Evolutionary conservation across 2,113 vertebrate genomes (phyloP).

Genomic region (Strix aluco): DNA sequence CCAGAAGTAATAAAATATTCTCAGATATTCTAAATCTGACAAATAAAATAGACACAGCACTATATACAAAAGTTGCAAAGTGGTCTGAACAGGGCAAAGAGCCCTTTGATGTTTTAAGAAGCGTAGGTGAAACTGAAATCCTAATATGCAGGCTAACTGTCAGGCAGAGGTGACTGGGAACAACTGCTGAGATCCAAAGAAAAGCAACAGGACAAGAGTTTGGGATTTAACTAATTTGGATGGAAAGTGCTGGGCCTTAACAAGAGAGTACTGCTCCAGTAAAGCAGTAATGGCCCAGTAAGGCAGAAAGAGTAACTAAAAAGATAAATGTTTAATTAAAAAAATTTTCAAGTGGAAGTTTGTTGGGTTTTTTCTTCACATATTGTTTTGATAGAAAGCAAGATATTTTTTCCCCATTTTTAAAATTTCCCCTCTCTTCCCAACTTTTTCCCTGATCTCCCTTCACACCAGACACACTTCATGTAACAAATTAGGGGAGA

Average conservation of each 20-base stretch:
- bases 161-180: neutral
- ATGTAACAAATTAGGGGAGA: neutral
- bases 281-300: neutral
- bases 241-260: neutral
- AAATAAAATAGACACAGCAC: neutral
- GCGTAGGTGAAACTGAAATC: neutral
- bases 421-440: neutral
- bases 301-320: neutral
- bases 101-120: neutral
- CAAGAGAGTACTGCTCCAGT: neutral
- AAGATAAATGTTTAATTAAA: neutral
- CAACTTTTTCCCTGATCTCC: neutral
- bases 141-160: neutral
- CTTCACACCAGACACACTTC: neutral
- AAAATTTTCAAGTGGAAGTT: neutral
- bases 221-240: neutral
- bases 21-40: neutral
- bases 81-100: neutral
- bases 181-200: neutral
- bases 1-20: neutral
- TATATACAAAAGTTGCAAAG: neutral
- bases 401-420: rapidly evolving
- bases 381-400: neutral
- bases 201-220: neutral
- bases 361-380: neutral